These are phyloP conservation scores for Polymixis flavicincta DNA, from an alignment of 2,888 invertebrate genomes.

Conservation along the genomic window DNA sequence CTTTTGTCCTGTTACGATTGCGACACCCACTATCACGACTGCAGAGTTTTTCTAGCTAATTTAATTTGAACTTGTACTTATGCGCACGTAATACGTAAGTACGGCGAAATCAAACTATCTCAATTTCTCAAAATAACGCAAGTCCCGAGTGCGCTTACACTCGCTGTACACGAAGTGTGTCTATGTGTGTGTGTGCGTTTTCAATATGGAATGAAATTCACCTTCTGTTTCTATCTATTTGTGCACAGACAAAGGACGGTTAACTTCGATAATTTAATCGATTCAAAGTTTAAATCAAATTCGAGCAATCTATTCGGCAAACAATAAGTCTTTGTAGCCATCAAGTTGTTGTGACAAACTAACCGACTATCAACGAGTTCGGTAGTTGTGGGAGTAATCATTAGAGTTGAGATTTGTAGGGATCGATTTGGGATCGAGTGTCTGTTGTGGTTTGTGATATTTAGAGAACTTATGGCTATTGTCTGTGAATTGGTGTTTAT, in stretches of 20 bases:
- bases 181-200: no score
- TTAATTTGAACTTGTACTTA: neutral
- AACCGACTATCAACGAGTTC: constrained; percentile 40
- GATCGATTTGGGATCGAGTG: constrained; percentile 39
- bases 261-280: constrained; percentile 41
- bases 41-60: neutral
- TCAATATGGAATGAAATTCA: neutral
- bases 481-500: constrained; percentile 3
- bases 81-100: neutral
- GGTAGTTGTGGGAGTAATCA: constrained; percentile 43
- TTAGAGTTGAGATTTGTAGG: constrained; percentile 45
- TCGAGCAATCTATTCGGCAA: constrained; percentile 54
- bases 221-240: neutral
- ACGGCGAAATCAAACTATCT: neutral
- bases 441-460: constrained; percentile 20
- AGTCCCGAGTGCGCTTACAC: neutral
- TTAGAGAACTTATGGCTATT: constrained; percentile 14
- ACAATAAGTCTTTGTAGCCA: constrained; percentile 50
- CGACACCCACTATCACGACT: neutral
- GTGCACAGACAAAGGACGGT: neutral
- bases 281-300: constrained; percentile 63
- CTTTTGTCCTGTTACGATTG: neutral
- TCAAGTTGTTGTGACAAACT: constrained; percentile 53
- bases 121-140: neutral
- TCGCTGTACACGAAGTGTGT: neutral